A percentile compares a stretch with the other conserved stretches of the same genome.
Conservation (phyloP, 1,140 invertebrate species). For the Brachionus paranguensis region DNA sequence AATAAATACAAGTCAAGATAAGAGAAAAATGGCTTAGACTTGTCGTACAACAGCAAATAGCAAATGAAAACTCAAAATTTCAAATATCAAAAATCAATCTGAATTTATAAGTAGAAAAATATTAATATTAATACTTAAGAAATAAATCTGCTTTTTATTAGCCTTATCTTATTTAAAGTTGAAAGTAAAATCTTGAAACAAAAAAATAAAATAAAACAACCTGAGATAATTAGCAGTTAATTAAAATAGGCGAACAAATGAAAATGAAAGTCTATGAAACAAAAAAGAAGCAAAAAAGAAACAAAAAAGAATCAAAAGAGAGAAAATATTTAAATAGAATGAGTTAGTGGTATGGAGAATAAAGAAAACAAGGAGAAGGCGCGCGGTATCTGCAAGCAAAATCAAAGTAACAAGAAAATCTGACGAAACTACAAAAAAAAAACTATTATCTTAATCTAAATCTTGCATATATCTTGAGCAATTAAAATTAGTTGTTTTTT, state of each 20-base stretch:
- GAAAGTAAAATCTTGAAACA: constrained; percentile 1
- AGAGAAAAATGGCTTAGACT: background rate
- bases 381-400: background rate
- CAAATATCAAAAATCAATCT: constrained; percentile 12
- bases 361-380: background rate
- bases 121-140: background rate
- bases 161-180: constrained; percentile 25
- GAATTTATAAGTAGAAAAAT: constrained; percentile 15
- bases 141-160: constrained; percentile 28
- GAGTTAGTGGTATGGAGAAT: background rate
- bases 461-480: constrained; percentile 29
- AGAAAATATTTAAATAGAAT: constrained; percentile 1
- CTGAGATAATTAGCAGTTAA: constrained; percentile 36
- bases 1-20: background rate
- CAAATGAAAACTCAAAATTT: background rate
- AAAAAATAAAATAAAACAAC: background rate
- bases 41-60: background rate
- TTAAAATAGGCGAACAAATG: constrained; percentile 15
- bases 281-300: background rate
- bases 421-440: background rate
- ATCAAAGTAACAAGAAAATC: background rate
- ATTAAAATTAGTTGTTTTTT: background rate
- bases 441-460: constrained; percentile 32
- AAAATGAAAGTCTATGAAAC: background rate
- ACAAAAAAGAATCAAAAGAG: background rate